Conservation (phyloP, 2,888 invertebrate genomes). For the Nudaria mundana region DNA sequence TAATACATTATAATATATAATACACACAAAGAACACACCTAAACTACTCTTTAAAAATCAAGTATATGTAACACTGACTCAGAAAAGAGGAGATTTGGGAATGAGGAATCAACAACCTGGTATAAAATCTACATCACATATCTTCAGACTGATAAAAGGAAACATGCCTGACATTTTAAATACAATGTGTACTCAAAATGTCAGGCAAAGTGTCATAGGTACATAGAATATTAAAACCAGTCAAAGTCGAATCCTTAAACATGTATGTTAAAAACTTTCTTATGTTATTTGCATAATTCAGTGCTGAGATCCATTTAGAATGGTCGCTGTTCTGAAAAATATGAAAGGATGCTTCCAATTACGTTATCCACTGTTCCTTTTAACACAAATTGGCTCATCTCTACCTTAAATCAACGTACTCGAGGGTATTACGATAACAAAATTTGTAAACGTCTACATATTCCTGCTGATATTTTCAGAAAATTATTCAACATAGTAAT, state of each 20-base stretch:
- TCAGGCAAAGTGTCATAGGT: no score
- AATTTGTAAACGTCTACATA: constrained; percentile 13
- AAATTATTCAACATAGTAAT: background rate
- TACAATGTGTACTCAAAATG: no score
- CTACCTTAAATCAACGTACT: constrained; percentile 37
- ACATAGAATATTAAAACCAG: no score
- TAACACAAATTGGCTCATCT: constrained; percentile 49
- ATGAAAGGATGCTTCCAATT: constrained; percentile 49
- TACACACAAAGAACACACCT: no score
- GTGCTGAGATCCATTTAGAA: constrained; percentile 42
- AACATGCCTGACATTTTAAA: no score
- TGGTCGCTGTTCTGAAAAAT: constrained; percentile 51
- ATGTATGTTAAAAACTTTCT: constrained; percentile 23
- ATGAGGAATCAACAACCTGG: no score
- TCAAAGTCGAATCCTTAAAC: background rate
- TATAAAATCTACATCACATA: no score
- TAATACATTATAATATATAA: no score
- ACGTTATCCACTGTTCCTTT: constrained; percentile 50
- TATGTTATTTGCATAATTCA: constrained; percentile 49
- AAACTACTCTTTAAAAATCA: no score
- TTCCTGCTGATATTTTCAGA: background rate
- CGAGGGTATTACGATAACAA: constrained; percentile 28
- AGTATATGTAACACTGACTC: no score
- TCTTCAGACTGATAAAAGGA: no score
- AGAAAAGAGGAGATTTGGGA: no score